Evolutionary conservation across 1,140 invertebrate genomes (phyloP), one percentile per base, ranked within the genome.

Genomic region (Asbolus verrucosus): DNA sequence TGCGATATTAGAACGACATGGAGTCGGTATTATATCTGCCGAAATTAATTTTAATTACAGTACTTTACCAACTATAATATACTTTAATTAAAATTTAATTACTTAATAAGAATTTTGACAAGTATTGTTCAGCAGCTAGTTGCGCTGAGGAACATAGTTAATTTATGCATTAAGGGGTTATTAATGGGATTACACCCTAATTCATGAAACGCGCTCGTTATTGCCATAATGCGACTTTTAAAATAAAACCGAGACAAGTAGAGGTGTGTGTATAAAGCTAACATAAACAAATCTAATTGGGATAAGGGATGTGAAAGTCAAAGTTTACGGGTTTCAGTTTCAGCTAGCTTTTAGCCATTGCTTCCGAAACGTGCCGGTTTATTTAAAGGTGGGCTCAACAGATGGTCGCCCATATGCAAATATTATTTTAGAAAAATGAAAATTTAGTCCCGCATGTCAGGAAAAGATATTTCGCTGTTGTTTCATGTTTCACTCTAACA

Each of bases 391-490:
- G 46, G 30, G 46, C 30, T 54, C 46, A 54, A 54, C 46, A 54
- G 46, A 54, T 54, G 46, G 46, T 54, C 46, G 46, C 21, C 30
- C 46, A 27, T 54, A 54, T 54, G 46, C 30, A 54, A 54, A 54
- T 54, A 54, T 54, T 54, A 54, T 54, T 54, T 54, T 54, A 54
- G 46, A 54, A 54, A 54, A 54, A 54, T 54, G 46, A 9, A 54
- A 54, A 54, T 54, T 27, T n/a, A 21, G 15, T 1, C 13, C 8
- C 8, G n/a, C 19, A n/a, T n/a, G n/a, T n/a, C n/a, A n/a, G n/a
- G n/a, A n/a, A n/a, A n/a, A 54, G 19, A 54, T 16, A 11, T 24
- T 16, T 54, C 13, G 13, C 9, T n/a, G 11, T 27, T 54, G 46
- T n/a, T n/a, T n/a, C n/a, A n/a, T n/a, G n/a, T n/a, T n/a, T n/a